A percentile compares a stretch with the other conserved stretches of the same genome.
Evolutionary conservation across 2,888 invertebrate genomes (phyloP).

Genomic region (Keiferia lycopersicella): DNA sequence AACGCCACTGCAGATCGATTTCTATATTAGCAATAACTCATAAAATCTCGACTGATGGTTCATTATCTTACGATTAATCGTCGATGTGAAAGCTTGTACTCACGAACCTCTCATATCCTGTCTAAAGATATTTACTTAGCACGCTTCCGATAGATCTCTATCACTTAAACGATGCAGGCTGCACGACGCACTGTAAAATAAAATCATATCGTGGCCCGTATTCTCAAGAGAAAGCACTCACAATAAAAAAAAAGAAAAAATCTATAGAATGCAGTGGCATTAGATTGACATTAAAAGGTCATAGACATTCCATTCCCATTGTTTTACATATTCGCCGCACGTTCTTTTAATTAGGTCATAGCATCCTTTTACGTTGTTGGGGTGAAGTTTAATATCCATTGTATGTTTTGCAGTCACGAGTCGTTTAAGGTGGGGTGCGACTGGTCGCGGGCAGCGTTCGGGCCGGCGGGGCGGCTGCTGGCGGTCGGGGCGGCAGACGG

Average conservation of each 20-base stretch:
- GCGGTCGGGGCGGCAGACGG: slow-evolving; percentile 97
- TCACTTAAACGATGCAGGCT: not conserved
- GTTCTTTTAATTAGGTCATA: slow-evolving; percentile 6
- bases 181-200: slow-evolving; percentile 8
- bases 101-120: slow-evolving; percentile 81
- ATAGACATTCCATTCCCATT: slow-evolving; percentile 7
- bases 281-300: slow-evolving; percentile 12
- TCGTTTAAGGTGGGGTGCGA: slow-evolving; percentile 97
- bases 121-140: slow-evolving; percentile 1
- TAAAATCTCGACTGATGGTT: slow-evolving; percentile 3
- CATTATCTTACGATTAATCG: slow-evolving; percentile 12
- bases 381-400: slow-evolving; percentile 5
- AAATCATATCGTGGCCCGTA: not conserved
- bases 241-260: not conserved
- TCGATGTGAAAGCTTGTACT: slow-evolving; percentile 75
- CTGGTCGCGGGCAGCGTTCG: slow-evolving; percentile 95
- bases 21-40: not conserved
- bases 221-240: not conserved
- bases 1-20: not conserved
- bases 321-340: slow-evolving; percentile 9
- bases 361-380: not conserved
- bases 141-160: slow-evolving; percentile 10
- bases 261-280: not conserved
- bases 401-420: slow-evolving; percentile 87
- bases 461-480: slow-evolving; percentile 93